phyloP scores from a whole-genome alignment of 2,888 invertebrate species.

The Drepanosiphum platanoidis region DNA sequence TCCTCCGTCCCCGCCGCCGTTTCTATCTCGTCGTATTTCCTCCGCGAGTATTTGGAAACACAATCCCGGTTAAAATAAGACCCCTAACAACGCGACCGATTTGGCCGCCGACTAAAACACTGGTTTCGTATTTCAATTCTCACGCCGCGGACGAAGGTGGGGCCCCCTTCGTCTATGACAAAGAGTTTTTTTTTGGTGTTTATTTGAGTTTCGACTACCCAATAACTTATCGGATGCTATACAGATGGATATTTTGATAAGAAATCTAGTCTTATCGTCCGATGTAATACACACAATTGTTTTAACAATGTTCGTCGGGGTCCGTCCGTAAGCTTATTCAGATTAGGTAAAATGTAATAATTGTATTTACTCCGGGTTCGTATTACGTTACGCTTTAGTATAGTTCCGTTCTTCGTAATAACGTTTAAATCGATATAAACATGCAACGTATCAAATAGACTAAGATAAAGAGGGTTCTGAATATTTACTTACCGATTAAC shows the following conservation, averaged over 20 bases:
- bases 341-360: no score
- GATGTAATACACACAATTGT: no score
- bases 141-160: background rate
- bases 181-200: background rate
- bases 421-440: no score
- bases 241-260: background rate
- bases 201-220: background rate
- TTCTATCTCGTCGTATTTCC: background rate
- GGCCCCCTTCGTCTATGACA: background rate
- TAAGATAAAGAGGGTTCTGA: no score
- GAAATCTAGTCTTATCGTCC: background rate
- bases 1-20: background rate
- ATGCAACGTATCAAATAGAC: no score
- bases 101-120: background rate
- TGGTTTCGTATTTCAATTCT: slow-evolving; percentile 10
- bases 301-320: no score
- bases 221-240: no score
- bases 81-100: background rate
- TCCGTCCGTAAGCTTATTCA: no score
- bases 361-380: no score
- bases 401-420: no score
- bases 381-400: no score
- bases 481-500: no score
- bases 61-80: slow-evolving; percentile 23
- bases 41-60: background rate